Evolutionary conservation across 2,113 vertebrate genomes (phyloP), one percentile per base, ranked within the genome.

Genomic region (Gambusia affinis): DNA sequence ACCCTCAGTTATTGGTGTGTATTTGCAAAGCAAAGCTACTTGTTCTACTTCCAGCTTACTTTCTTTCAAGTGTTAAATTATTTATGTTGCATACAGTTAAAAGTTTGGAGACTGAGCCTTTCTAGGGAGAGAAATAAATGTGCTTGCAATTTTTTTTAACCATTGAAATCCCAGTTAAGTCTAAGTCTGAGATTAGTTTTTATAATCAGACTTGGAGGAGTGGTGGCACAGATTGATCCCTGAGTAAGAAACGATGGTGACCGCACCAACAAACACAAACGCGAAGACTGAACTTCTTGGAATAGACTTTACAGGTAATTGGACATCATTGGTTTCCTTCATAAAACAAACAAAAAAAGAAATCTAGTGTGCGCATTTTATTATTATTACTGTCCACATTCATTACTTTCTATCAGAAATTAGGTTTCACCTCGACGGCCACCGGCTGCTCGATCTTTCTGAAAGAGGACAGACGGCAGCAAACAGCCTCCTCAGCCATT

Each of bases 401-500:
- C 7, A 22, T 24, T 57, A 1, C 47, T 17, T 19, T n/a, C 8
- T 24, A n/a, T 57, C 8, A 64, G 27, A 47, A 47, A 31, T 33
- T 28, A 15, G 22, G 57, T 73, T 80, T 73, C 12, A 57, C 35
- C 27, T 19, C 14, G 39, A 31, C 28, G 37, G 31, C 62, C 67
- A 64, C 61, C 27, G 33, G n/a, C 37, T 62, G 51, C 72, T 78
- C 44, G 19, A 47, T 42, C 27, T 85, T 57, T 78, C 80, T 81
- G 73, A 86, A 69, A 47, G 73, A 82, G 81, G 79, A 65, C 79
- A 85, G 85, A 63, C 72, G 44, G 62, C 76, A 80, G 73, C 57
- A 28, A 81, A 77, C 33, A 42, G 66, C 70, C 70, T 74, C 54
- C 70, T 70, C 75, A 78, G 78, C 72, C 60, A 70, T 78, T 84